Conservation (phyloP, 2,113 vertebrate species). For the Colossoma macropomum region DNA sequence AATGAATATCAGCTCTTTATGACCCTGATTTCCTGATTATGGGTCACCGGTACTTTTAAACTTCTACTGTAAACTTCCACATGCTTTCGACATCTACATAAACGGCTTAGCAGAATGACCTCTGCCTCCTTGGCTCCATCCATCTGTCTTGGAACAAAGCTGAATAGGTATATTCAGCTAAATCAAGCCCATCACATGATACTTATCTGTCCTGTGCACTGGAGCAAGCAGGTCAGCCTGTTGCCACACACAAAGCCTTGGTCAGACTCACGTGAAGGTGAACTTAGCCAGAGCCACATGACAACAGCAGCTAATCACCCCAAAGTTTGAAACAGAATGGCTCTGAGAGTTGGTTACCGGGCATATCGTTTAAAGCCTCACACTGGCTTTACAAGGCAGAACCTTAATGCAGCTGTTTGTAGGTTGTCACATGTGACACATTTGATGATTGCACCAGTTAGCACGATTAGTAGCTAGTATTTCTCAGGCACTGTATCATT, state of each 20-base stretch:
- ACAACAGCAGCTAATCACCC: not conserved
- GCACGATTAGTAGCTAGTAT: not conserved
- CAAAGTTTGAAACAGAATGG: not conserved
- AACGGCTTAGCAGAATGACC: not conserved
- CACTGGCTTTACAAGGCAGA: too few species aligned
- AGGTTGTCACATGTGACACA: not conserved
- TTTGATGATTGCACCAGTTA: not conserved
- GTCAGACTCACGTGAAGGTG: not conserved
- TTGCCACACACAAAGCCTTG: conserved; percentile 4
- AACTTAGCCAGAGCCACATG: not conserved
- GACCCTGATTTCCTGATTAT: not conserved
- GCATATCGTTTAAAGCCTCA: not conserved
- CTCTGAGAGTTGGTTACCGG: not conserved
- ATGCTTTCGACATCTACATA: not conserved
- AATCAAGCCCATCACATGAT: conserved; percentile 5
- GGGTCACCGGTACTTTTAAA: not conserved
- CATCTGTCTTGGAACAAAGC: not conserved
- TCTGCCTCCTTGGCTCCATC: not conserved
- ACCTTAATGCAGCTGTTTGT: not conserved
- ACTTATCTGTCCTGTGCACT: not conserved
- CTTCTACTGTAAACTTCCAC: not conserved
- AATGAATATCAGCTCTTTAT: conserved; percentile 6
- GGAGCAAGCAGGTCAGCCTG: conserved; percentile 18
- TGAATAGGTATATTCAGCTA: not conserved
- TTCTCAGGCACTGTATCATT: too few species aligned